These are phyloP conservation scores for Boulengeromyrus knoepffleri DNA, from an alignment of 2,113 vertebrate genomes.

Conservation along the genomic window DNA sequence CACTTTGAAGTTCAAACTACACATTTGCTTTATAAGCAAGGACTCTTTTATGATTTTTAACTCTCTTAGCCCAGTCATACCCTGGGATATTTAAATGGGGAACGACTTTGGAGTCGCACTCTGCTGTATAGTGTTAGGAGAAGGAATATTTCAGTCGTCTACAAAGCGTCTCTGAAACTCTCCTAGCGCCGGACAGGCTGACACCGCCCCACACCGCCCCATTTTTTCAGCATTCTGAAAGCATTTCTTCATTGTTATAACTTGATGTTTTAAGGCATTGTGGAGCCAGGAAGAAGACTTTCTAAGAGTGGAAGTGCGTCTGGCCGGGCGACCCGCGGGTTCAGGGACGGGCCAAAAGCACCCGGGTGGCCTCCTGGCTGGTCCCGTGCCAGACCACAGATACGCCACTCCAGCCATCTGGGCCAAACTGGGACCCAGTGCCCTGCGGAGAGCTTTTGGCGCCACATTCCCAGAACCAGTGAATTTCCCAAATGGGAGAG, in stretches of 20 bases:
- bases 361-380: not conserved
- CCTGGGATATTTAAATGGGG: not conserved
- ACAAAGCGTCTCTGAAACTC: not conserved
- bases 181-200: not conserved
- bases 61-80: not conserved
- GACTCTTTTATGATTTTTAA: not conserved
- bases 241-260: constrained; percentile 4
- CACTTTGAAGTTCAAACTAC: not conserved
- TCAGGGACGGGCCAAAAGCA: not conserved
- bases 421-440: not conserved
- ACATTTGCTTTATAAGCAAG: not conserved
- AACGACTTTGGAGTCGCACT: not conserved
- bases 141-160: not conserved
- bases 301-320: constrained; percentile 4
- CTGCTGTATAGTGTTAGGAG: not conserved
- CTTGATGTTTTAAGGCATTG: not conserved
- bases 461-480: not conserved
- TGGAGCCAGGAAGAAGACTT: not conserved
- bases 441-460: not conserved
- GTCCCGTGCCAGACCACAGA: not conserved
- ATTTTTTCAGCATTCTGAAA: not conserved
- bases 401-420: not conserved
- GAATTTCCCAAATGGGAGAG: not conserved
- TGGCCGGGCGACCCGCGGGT: not conserved
- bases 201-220: not conserved